Conservation (phyloP, 2,113 vertebrate species). For the Prunella himalayana region DNA sequence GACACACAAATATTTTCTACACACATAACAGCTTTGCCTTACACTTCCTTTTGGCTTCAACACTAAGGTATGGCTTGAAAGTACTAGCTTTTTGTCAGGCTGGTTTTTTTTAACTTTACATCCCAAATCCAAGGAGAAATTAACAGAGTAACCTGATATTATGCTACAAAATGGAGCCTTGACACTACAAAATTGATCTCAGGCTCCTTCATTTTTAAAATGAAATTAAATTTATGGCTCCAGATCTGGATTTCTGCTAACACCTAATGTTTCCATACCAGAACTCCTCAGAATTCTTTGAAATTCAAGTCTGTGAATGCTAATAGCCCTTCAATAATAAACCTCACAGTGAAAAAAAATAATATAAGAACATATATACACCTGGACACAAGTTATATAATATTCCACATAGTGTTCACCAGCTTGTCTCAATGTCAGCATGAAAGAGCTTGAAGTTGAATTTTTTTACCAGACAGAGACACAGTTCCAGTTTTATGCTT, state of each 20-base stretch:
- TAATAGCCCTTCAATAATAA: not conserved
- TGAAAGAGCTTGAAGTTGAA: not conserved
- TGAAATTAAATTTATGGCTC: not conserved
- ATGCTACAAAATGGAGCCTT: not conserved
- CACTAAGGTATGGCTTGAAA: not conserved
- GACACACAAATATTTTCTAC: not conserved
- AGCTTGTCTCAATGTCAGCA: not conserved
- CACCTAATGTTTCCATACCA: not conserved
- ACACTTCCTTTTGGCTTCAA: not conserved
- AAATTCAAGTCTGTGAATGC: not conserved
- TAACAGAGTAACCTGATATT: not conserved
- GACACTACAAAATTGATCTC: not conserved
- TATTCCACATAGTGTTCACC: not conserved
- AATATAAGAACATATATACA: not conserved
- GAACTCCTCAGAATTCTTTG: not conserved
- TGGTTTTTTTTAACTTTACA: not conserved
- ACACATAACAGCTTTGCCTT: not conserved
- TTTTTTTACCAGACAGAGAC: not conserved
- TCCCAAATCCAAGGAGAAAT: slow-evolving; percentile 1
- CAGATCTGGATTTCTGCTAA: not conserved
- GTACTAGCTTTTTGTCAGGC: not conserved
- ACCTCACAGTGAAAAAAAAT: not conserved
- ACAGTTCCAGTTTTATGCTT: not conserved
- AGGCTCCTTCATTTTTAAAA: not conserved
- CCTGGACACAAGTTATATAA: not conserved